Evolutionary conservation across 2,113 vertebrate genomes (phyloP), one percentile per base, ranked within the genome.

Genomic region (Leptobrachium leishanense): DNA sequence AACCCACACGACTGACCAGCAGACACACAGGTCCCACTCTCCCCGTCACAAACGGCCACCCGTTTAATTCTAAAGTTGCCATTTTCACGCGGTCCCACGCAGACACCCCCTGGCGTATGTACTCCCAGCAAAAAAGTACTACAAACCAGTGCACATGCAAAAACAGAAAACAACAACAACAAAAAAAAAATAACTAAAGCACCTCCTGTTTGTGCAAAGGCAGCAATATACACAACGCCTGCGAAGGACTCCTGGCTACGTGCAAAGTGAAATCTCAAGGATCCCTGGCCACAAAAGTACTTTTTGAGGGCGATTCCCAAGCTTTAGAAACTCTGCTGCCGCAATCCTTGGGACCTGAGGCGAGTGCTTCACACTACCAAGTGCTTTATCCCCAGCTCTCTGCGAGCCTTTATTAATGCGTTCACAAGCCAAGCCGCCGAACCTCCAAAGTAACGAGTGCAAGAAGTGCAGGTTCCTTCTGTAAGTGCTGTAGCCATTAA

Each of bases 191-290:
- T 2, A 8, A 54, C 50, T 6, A 2, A 54, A 54, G 50, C 11
- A 11, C 4, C 71, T 6, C 41, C 8, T 12, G 71, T 57, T 44
- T 44, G 59, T 75, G 59, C 62, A 75, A 75, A 65, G 9, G n/a
- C 12, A 53, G 42, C 40, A 63, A 50, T 2, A 64, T 12, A 41
- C 64, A 50, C 46, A 11, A 3, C 64, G 6, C 50, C 64, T 7
- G 0, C 6, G 4, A 66, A 53, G 6, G 31, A 65, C 62, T 65
- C 44, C 46, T 65, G 73, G 53, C 65, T 2, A 8, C 6, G 59
- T 66, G 73, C 44, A 75, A 65, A 65, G 46, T 46, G 2, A 50
- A 50, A 8, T 50, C 20, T 20, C 62, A 1, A 64, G 31, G 62
- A 39, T 39, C n/a, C 62, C 46, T 50, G 46, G 46, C 46, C 8